These are phyloP conservation scores for Podargus strigoides DNA, from an alignment of 2,797 vertebrate species.

Conservation along the genomic window DNA sequence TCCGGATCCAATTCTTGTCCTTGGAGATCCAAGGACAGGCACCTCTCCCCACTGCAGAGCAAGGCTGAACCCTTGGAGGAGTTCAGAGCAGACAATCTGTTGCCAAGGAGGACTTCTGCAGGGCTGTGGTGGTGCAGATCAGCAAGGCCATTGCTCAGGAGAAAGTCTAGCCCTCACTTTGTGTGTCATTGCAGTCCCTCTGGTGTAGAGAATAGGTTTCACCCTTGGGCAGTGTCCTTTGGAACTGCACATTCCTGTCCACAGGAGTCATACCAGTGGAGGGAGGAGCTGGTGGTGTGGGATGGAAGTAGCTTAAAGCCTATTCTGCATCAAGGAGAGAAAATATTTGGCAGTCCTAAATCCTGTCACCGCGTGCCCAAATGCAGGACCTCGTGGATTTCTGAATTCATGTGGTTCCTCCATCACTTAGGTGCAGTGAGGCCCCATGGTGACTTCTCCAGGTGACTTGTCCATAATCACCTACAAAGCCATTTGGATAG, in stretches of 20 bases:
- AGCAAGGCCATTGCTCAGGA: neutral
- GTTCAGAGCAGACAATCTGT: neutral
- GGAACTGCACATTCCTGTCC: neutral
- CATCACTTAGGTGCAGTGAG: neutral
- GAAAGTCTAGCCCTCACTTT: neutral
- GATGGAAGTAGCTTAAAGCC: neutral
- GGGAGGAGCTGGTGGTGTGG: neutral
- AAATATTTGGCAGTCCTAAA: neutral
- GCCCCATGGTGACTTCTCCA: neutral
- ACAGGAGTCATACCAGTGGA: accelerated
- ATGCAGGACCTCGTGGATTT: neutral
- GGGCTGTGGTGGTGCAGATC: neutral
- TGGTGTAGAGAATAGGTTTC: neutral
- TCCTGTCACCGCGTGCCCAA: neutral
- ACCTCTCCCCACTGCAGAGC: neutral
- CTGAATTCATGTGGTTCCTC: neutral
- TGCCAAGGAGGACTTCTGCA: neutral
- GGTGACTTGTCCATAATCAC: neutral
- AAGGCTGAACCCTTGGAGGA: neutral
- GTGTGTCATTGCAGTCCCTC: too few relatives aligned
- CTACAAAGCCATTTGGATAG: neutral
- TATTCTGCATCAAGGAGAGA: neutral
- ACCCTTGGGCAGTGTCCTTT: neutral
- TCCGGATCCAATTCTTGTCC: neutral
- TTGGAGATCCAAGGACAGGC: neutral